Conservation (phyloP, 1,140 invertebrate species). For the Neotoxoptera formosana region DNA sequence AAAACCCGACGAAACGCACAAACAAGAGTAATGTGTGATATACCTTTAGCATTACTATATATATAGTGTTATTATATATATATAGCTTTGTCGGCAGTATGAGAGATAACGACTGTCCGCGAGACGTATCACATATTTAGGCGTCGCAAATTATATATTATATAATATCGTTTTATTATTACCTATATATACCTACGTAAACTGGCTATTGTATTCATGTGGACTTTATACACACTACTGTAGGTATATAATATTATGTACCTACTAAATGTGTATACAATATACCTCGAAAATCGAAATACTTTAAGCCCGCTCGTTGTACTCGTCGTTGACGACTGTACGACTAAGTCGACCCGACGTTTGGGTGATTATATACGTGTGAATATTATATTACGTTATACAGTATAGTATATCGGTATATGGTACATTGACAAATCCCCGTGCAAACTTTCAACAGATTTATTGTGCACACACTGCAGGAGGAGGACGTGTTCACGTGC, state of each 20-base stretch:
- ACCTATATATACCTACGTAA: too few species aligned
- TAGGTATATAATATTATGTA: too few species aligned
- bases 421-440: background rate
- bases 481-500: background rate
- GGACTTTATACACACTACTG: too few species aligned
- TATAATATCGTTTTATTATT: too few species aligned
- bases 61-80: too few species aligned
- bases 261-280: background rate
- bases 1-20: background rate
- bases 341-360: background rate
- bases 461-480: background rate
- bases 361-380: background rate
- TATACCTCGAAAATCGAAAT: background rate
- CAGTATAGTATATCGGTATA: too few species aligned
- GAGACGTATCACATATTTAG: background rate
- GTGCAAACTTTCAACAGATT: slow-evolving; percentile 16
- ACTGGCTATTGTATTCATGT: too few species aligned
- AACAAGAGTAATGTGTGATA: too few species aligned
- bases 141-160: background rate
- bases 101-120: background rate
- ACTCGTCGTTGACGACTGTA: background rate
- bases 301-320: background rate
- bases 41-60: background rate
- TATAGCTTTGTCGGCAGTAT: background rate
- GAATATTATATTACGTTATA: background rate